Evolutionary conservation across 2,797 vertebrate species (phyloP), one percentile per base, ranked within the genome.

Genomic region (Myripristis jacobus): DNA sequence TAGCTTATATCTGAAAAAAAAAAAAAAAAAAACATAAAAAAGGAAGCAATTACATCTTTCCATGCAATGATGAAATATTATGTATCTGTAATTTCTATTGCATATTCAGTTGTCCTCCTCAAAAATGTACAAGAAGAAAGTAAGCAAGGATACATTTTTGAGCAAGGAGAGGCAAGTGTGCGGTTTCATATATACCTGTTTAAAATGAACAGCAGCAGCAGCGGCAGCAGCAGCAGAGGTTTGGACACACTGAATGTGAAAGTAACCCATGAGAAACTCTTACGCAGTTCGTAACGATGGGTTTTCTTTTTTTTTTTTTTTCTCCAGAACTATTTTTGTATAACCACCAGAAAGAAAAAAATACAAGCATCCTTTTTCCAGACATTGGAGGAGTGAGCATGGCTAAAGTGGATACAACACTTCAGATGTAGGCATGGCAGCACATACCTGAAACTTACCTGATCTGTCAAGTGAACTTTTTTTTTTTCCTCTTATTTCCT

Each of bases 241-340:
- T 76, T 89, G 80, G 62, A 62, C 48, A 82, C 66, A 91, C 92
- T 91, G 90, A 83, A 83, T 82, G 77, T 80, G 93, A 93, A 91
- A 92, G 84, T 84, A 91, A 92, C 89, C 90, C 81, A 80, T 67
- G 66, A 67, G 65, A 60, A 76, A 87, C 68, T 71, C 56, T 62
- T 63, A 59, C 48, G 76, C 71, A 80, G 79, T 77, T 79, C 27
- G 62, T 57, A 50, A 73, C 66, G 64, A 67, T 68, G 50, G 10
- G 73, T 79, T 84, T 73, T n/a, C n/a, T n/a, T n/a, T n/a, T n/a
- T n/a, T n/a, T n/a, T n/a, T n/a, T n/a, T n/a, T n/a, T n/a, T n/a
- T n/a, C n/a, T n/a, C n/a, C 43, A 36, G 11, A 43, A 71, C 51
- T 58, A 66, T 74, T 75, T n/a, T 25, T 38, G 52, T 70, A 73